A percentile compares a stretch with the other conserved stretches of the same genome.
These are phyloP conservation scores for Calameuta idolon DNA, from an alignment of 2,888 invertebrate genomes.

Conservation along the genomic window DNA sequence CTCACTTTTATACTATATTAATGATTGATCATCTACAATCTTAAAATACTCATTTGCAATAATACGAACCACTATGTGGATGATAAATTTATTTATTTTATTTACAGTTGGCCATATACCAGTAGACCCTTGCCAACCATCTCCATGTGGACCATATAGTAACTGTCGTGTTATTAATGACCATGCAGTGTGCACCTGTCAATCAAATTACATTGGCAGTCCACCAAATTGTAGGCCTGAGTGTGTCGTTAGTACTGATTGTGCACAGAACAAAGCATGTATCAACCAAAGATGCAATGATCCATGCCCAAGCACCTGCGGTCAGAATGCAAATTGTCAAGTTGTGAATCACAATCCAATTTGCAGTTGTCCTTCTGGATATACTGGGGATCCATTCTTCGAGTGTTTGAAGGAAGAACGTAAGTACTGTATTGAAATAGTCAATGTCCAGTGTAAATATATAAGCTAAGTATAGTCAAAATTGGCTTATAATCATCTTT, in stretches of 20 bases:
- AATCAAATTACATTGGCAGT: slow-evolving; percentile 81
- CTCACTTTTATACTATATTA: neutral
- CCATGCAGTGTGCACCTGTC: slow-evolving; percentile 85
- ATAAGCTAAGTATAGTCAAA: neutral
- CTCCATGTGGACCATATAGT: slow-evolving; percentile 86
- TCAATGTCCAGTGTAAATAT: neutral
- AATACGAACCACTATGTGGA: neutral
- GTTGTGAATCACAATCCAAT: slow-evolving; percentile 89
- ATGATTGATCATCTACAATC: neutral
- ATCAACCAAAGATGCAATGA: slow-evolving; percentile 83
- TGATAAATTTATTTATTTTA: slow-evolving; percentile 9
- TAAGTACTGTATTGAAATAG: slow-evolving; percentile 66
- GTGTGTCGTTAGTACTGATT: slow-evolving; percentile 86
- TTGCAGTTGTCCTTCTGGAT: slow-evolving; percentile 83
- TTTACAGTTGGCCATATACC: slow-evolving; percentile 55
- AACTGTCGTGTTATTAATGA: slow-evolving; percentile 79
- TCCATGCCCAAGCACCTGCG: slow-evolving; percentile 87
- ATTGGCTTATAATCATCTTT: slow-evolving; percentile 34
- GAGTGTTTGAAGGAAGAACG: slow-evolving; percentile 78
- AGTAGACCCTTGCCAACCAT: slow-evolving; percentile 73
- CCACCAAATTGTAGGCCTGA: slow-evolving; percentile 85
- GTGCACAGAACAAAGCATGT: slow-evolving; percentile 84
- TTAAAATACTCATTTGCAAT: neutral
- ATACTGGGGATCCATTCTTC: slow-evolving; percentile 85
- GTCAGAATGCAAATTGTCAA: slow-evolving; percentile 82